Evolutionary conservation across 2,797 vertebrate species (phyloP).

Genomic region (Enteromius mattozi): DNA sequence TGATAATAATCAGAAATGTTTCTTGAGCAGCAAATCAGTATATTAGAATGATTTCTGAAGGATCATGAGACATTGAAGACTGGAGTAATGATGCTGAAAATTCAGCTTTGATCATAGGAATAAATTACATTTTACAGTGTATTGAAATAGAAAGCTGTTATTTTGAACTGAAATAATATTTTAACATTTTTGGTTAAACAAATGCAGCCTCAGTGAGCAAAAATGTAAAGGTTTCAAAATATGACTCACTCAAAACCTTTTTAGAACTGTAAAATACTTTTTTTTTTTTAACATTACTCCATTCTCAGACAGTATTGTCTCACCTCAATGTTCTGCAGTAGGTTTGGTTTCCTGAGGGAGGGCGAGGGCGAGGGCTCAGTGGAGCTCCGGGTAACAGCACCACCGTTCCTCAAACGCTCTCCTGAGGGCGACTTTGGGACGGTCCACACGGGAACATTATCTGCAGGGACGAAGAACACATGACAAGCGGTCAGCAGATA

Average conservation of each 20-base stretch:
- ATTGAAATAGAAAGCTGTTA: neutral
- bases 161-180: neutral
- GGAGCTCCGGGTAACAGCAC: slow-evolving; percentile 82
- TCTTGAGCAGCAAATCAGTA: neutral
- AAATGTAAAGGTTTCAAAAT: neutral
- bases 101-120: neutral
- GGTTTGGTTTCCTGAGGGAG: slow-evolving; percentile 76
- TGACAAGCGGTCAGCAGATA: neutral
- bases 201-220: neutral
- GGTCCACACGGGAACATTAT: slow-evolving; percentile 89
- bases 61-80: neutral
- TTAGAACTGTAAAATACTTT: neutral
- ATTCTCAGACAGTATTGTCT: neutral
- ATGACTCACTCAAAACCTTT: neutral
- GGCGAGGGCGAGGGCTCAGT: slow-evolving; percentile 83
- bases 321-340: slow-evolving; percentile 83
- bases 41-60: neutral
- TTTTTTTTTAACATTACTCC: neutral
- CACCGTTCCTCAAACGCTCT: slow-evolving; percentile 88
- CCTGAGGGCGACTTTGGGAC: slow-evolving; percentile 89
- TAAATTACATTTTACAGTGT: neutral
- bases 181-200: neutral
- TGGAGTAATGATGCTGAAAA: neutral
- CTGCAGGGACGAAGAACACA: slow-evolving; percentile 73
- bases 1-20: neutral